Evolutionary conservation across 1,140 invertebrate species (phyloP).

Genomic region (Lepidotrigona ventralis): DNA sequence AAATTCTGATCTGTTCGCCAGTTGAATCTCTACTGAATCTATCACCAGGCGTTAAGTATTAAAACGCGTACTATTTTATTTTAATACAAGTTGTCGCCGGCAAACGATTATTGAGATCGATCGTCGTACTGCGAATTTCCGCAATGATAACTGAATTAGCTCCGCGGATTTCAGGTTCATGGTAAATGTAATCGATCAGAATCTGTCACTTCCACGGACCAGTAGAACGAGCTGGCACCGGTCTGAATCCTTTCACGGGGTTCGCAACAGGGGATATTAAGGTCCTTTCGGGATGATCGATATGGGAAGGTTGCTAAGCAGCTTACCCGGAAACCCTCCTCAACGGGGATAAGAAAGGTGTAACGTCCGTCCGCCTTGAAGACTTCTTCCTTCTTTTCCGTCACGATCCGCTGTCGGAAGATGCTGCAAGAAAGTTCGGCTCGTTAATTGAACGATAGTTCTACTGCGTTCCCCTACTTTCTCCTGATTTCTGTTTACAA

Average conservation of each 20-base stretch:
- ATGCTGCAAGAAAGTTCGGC: slow-evolving; percentile 78
- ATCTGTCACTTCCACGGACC: slow-evolving; percentile 10
- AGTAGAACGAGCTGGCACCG: slow-evolving; percentile 1
- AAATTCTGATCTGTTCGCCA: background rate
- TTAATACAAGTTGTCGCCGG: background rate
- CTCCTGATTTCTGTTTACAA: background rate
- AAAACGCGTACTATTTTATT: background rate
- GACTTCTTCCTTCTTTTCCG: slow-evolving; percentile 86
- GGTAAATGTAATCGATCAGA: slow-evolving; percentile 28
- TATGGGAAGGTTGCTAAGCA: slow-evolving; percentile 49
- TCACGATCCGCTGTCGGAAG: slow-evolving; percentile 87
- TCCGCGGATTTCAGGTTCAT: background rate
- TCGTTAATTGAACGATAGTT: slow-evolving; percentile 39
- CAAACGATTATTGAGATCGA: background rate
- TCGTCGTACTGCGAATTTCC: background rate
- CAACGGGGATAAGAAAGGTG: slow-evolving; percentile 95
- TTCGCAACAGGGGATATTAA: slow-evolving; percentile 46
- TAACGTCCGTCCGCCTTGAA: slow-evolving; percentile 88
- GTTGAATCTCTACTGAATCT: background rate
- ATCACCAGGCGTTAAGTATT: too few species aligned
- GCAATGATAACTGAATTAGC: background rate
- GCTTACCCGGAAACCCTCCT: slow-evolving; percentile 91
- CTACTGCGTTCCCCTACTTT: background rate
- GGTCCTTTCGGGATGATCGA: slow-evolving; percentile 44
- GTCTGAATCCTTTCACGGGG: slow-evolving; percentile 33